Evolutionary conservation across 2,113 vertebrate species (phyloP).

Genomic region (Rallus limicola): DNA sequence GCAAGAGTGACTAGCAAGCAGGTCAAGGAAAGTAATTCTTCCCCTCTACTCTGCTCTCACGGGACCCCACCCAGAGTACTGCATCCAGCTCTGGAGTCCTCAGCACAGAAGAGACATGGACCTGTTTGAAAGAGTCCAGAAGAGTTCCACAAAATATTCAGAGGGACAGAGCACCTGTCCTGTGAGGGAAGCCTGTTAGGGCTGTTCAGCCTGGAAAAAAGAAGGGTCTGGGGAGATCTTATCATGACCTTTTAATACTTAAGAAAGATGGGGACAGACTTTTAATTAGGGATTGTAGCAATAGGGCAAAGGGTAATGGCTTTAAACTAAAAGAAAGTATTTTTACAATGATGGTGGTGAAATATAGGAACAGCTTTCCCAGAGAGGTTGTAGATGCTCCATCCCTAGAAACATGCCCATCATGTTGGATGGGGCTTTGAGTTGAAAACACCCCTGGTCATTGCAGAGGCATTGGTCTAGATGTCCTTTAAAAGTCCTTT

Average conservation of each 20-base stretch:
- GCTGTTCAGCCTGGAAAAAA: neutral
- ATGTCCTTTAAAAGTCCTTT: neutral
- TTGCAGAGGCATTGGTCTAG: neutral
- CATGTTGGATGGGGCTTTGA: neutral
- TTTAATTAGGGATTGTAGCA: neutral
- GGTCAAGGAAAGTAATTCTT: neutral
- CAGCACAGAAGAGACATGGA: neutral
- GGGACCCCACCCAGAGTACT: neutral
- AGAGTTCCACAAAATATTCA: neutral
- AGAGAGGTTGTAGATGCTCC: neutral
- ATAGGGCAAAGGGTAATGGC: no score
- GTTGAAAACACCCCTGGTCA: neutral
- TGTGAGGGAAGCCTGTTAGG: neutral
- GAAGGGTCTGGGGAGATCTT: neutral
- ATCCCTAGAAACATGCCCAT: neutral
- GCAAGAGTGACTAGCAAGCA: neutral
- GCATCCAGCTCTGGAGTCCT: no score
- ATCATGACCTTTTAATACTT: neutral
- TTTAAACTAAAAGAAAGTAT: neutral
- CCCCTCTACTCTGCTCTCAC: neutral
- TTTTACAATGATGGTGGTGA: neutral
- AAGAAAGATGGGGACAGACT: neutral
- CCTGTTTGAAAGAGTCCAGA: neutral
- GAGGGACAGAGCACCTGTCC: neutral
- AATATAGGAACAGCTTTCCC: no score